Evolutionary conservation across 1,140 invertebrate species (phyloP).

Genomic region (Branchinecta lynchi): DNA sequence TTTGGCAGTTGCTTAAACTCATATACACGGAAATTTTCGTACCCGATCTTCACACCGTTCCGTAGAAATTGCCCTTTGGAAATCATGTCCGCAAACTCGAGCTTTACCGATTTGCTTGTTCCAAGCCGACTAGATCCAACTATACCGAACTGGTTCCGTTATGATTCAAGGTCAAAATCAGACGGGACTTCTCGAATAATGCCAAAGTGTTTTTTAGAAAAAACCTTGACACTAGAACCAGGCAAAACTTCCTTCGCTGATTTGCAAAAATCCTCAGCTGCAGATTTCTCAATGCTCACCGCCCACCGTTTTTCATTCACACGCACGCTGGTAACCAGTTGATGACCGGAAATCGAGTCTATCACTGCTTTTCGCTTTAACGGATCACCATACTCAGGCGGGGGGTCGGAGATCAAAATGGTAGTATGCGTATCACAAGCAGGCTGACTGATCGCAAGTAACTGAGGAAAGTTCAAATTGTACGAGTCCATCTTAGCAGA

Average conservation of each 20-base stretch:
- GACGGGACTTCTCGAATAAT: not conserved
- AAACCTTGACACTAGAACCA: not conserved
- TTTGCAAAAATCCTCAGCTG: not conserved
- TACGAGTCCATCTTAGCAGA: not conserved
- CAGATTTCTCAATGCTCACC: not conserved
- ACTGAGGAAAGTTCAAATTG: too few species aligned
- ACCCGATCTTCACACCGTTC: not conserved
- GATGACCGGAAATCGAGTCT: not conserved
- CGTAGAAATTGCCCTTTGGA: not conserved
- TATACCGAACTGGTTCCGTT: not conserved
- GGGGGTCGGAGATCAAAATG: not conserved
- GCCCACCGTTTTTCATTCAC: not conserved
- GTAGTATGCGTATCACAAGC: not conserved
- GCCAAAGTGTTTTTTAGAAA: not conserved
- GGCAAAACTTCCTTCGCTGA: not conserved
- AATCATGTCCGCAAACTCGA: not conserved
- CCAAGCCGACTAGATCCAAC: not conserved
- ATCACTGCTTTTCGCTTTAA: not conserved
- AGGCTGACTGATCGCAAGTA: too few species aligned
- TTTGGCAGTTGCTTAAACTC: slow-evolving; percentile 3
- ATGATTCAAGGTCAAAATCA: not conserved
- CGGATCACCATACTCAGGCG: not conserved
- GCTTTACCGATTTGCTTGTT: not conserved
- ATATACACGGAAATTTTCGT: not conserved
- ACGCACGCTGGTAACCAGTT: not conserved